Conservation (phyloP, 2,113 vertebrate species). For the Benthochromis sp. region DNA sequence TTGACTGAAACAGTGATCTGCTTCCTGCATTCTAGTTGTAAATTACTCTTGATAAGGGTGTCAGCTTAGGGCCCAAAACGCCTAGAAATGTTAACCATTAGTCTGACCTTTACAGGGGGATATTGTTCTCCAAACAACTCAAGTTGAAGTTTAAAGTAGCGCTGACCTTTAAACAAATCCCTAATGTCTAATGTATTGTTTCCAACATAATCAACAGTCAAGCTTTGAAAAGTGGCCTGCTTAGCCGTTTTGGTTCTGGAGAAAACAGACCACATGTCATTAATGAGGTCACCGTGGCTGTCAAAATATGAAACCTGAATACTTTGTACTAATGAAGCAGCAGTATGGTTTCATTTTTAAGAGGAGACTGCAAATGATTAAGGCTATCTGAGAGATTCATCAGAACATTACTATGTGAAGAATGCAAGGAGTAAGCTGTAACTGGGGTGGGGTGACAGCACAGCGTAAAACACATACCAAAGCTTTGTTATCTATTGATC, state of each 20-base stretch:
- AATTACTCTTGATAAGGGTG: conserved; percentile 8
- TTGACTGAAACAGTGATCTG: background rate
- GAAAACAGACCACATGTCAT: background rate
- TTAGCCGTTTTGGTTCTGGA: background rate
- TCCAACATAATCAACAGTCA: background rate
- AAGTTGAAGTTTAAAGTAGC: conserved; percentile 15
- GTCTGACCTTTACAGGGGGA: conserved; percentile 16
- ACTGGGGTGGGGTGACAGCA: background rate
- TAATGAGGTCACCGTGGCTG: background rate
- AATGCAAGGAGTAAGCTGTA: background rate
- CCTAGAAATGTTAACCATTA: conserved; percentile 32
- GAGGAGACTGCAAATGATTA: background rate
- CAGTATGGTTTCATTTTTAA: background rate
- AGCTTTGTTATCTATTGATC: background rate
- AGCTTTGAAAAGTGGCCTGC: background rate
- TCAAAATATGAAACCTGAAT: background rate
- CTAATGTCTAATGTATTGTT: background rate
- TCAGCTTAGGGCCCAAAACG: background rate
- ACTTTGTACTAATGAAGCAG: background rate
- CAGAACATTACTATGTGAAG: background rate
- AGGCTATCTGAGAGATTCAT: background rate
- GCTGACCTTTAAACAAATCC: conserved; percentile 23
- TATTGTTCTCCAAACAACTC: background rate
- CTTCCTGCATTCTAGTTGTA: background rate
- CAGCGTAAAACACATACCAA: background rate